Percentiles rank a stretch among this genome's conserved stretches.
Evolutionary conservation across 2,888 invertebrate genomes (phyloP).

Genomic region (Parnassius apollo): DNA sequence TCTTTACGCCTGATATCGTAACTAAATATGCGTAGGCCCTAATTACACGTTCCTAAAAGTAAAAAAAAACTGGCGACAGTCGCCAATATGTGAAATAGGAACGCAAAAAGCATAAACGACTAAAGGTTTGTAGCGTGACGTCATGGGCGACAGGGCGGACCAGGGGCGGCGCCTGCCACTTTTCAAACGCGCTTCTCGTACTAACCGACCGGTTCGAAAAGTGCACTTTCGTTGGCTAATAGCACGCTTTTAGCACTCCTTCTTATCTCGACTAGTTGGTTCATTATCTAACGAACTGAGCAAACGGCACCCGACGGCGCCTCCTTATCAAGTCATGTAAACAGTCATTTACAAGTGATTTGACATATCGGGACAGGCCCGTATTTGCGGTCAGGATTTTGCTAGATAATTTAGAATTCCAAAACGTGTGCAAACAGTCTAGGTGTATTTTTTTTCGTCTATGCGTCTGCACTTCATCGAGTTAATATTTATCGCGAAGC

Average conservation of each 20-base stretch:
- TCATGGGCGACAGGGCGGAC: conserved; percentile 77
- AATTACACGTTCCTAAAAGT: conserved; percentile 61
- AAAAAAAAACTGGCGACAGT: conserved; percentile 77
- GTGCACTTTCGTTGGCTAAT: conserved; percentile 61
- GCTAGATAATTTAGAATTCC: conserved; percentile 48
- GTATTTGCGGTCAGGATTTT: conserved; percentile 71
- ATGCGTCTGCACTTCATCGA: background rate
- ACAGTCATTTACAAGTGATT: conserved; percentile 72
- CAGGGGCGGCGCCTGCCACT: conserved; percentile 67
- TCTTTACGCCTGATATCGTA: conserved; percentile 60
- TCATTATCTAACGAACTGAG: conserved; percentile 59
- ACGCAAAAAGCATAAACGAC: conserved; percentile 67
- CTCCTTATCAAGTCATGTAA: conserved; percentile 72
- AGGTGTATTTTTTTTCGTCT: conserved; percentile 18
- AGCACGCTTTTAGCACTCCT: conserved; percentile 73
- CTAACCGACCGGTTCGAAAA: conserved; percentile 55
- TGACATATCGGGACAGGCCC: conserved; percentile 53
- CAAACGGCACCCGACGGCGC: conserved; percentile 70
- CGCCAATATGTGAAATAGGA: conserved; percentile 71
- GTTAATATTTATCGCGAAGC: conserved; percentile 25
- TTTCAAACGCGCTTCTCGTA: conserved; percentile 44
- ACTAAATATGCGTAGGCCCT: conserved; percentile 64
- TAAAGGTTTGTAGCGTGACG: conserved; percentile 67
- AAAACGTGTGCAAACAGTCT: conserved; percentile 42
- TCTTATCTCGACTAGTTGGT: conserved; percentile 51